Evolutionary conservation across 1,140 invertebrate genomes (phyloP), one percentile per base, ranked within the genome.

Genomic region (Hylaeus volcanicus): DNA sequence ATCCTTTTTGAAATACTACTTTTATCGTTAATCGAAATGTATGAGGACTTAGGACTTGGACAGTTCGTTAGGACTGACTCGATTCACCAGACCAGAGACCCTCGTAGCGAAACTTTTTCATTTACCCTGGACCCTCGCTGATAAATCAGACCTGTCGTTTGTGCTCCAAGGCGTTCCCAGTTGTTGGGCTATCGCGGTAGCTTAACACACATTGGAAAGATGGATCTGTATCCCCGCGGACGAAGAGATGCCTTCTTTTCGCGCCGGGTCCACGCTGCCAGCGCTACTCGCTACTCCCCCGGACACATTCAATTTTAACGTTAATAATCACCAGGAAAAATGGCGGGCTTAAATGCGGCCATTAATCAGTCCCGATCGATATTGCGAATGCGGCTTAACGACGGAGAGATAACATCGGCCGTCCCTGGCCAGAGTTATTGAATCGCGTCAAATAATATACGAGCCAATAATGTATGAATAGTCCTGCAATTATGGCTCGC

Each of bases 381-480:
- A 90, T 89, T 89, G 86, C 89, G 87, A 88, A 91, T 89, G 82
- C 86, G 73, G 79, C 81, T 90, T 90, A 91, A 90, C 89, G 88
- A 87, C 84, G 84, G 72, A 81, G 82, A 86, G 88, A 90, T 90
- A 90, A 63, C 83, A 90, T 90, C 89, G 84, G 66, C 71, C 75
- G 78, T 89, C 83, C 82, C 81, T 81, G 66, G 73, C 63, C 81
- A 81, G 86, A 91, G 88, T 90, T 90, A 91, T 91, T 91, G 90
- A 91, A 91, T 91, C 85, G 86, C 90, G 84, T 89, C 88, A 91
- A 90, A 91, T 91, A 91, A 91, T 91, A 91, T 91, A 91, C 88
- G 90, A 90, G 87, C 89, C 88, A 90, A 90, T 91, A 91, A 91
- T 90, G 87, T 89, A 90, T 84, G 88, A 90, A 91, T 91, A 89